Conservation (phyloP, 2,113 vertebrate genomes). For the Daubentonia madagascariensis region DNA sequence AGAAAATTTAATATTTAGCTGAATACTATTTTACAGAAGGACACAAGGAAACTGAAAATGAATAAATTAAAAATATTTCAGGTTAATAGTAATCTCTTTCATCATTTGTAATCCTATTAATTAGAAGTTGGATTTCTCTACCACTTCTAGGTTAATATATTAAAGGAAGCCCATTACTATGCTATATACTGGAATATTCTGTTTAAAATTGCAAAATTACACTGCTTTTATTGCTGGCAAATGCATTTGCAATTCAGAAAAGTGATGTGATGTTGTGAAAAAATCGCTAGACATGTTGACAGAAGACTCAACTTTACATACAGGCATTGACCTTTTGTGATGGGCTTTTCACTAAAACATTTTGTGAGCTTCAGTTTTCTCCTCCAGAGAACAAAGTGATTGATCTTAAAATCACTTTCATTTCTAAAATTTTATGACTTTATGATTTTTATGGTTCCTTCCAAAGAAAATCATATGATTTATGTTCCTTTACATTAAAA, state of each 20-base stretch:
- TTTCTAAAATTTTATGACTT: constrained; percentile 42
- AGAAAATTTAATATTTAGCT: not conserved
- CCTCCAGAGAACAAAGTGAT: not conserved
- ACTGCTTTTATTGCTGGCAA: not conserved
- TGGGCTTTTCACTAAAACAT: not conserved
- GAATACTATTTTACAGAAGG: not conserved
- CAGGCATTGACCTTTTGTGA: not conserved
- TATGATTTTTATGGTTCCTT: constrained; percentile 41
- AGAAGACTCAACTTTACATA: not conserved
- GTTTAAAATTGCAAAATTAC: not conserved
- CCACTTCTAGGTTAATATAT: not conserved
- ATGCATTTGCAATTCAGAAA: not conserved
- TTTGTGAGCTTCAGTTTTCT: not conserved
- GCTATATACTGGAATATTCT: not conserved
- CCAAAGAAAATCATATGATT: constrained; percentile 9
- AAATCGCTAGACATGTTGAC: not conserved
- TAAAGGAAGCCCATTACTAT: not conserved
- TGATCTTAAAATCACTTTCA: constrained; percentile 38
- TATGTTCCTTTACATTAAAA: not conserved
- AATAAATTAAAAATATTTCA: not conserved
- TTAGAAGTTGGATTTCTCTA: not conserved
- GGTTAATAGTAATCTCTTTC: not conserved
- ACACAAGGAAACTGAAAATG: not conserved
- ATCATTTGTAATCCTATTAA: not conserved
- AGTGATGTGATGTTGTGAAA: rapidly evolving